Evolutionary conservation across 2,888 invertebrate species (phyloP), one percentile per base, ranked within the genome.

Genomic region (Cryptosula pallasiana): DNA sequence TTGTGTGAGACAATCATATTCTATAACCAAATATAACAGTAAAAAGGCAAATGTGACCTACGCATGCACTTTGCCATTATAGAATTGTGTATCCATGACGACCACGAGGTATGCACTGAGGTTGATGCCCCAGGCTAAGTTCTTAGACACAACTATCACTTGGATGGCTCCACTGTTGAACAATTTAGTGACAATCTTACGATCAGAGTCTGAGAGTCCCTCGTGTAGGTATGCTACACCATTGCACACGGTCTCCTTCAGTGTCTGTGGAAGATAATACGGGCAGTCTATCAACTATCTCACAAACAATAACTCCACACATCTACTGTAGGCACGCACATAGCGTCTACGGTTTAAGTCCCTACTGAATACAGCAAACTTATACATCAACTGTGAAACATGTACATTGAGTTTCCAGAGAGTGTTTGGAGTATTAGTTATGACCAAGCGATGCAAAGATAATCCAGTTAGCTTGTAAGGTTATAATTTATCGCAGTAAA

Each of bases 221-320:
- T 95, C 97, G 85, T 99, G 99, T 71, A 99, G 88, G 85, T 95
- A 99, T 0, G 95, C 98, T 23, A 99, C 97, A 35, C 99, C 99
- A 80, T 95, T 94, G 0, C 91, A 90, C 0, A 99, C 86, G 0
- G 96, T 95, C 83, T 98, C 97, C 76, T 92, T 92, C 71, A 99
- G 83, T 74, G 92, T 93, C 89, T 91, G 82, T n/a, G 81, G 74
- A 2, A 32, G n/a, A n/a, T n/a, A n/a, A n/a, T n/a, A n/a, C n/a
- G n/a, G n/a, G n/a, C n/a, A n/a, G n/a, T n/a, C n/a, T n/a, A n/a
- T n/a, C n/a, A n/a, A n/a, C n/a, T n/a, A n/a, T n/a, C n/a, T n/a
- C n/a, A n/a, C n/a, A n/a, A n/a, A n/a, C n/a, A n/a, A n/a, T n/a
- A n/a, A n/a, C n/a, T n/a, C n/a, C n/a, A n/a, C n/a, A n/a, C n/a